A percentile compares a stretch with the other conserved stretches of the same genome.
Evolutionary conservation across 2,113 vertebrate species (phyloP).

Genomic region (Tamias sibiricus): DNA sequence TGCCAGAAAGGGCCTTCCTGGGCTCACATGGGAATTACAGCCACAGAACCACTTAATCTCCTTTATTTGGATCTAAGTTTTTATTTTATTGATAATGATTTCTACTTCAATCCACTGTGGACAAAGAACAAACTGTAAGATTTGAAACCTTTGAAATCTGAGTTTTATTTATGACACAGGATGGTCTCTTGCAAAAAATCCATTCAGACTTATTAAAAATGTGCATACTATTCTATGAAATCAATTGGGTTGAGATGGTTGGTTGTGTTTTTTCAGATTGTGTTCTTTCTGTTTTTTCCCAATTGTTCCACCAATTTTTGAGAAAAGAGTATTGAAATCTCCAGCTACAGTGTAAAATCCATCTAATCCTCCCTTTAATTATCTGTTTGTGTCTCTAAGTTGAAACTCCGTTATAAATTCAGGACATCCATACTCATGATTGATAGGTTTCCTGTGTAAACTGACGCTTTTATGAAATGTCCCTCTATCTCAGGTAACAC

Average conservation of each 20-base stretch:
- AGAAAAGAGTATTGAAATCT: neutral
- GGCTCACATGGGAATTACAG: neutral
- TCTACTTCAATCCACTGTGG: neutral
- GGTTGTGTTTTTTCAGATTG: neutral
- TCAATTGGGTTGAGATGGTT: neutral
- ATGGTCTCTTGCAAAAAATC: neutral
- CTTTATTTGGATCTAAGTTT: neutral
- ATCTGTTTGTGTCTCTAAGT: neutral
- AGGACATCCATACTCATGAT: neutral
- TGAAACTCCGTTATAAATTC: neutral
- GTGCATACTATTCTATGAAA: neutral
- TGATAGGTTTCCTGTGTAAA: neutral
- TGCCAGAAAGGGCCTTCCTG: neutral
- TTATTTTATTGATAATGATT: neutral
- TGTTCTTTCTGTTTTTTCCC: neutral
- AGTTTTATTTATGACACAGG: neutral
- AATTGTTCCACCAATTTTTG: neutral
- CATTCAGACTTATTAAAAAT: neutral
- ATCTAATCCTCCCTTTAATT: neutral
- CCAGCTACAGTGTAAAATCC: neutral
- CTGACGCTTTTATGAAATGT: neutral
- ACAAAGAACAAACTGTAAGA: conserved; percentile 6
- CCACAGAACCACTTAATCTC: neutral
- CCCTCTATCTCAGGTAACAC: neutral
- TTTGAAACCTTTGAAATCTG: neutral